Evolutionary conservation across 2,797 vertebrate genomes (phyloP), one percentile per base, ranked within the genome.

Genomic region (Forpus xanthops): DNA sequence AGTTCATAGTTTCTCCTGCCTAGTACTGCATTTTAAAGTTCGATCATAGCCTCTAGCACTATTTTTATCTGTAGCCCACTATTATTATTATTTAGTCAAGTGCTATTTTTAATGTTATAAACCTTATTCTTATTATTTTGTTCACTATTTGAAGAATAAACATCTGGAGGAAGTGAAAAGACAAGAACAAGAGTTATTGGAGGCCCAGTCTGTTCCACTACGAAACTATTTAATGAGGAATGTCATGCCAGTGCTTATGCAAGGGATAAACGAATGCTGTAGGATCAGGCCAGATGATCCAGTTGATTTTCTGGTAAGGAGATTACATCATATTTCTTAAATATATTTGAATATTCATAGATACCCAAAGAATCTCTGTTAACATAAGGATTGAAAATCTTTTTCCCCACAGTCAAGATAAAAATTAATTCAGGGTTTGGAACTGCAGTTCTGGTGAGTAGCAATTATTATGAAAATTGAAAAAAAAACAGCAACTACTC

Each of bases 281-380:
- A 97, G 93, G 55, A 95, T 97, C 50, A 97, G 97, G 28, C 99
- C 99, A 1, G 97, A 98, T 4, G 98, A 99, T 82, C 99, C 99
- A 0, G 94, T 99, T 3, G 98, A 99, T 95, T 99, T 99, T 97
- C 97, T 99, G 99, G 99, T 99, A 97, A 97, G 95, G 20, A 14
- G 37, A 65, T 62, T 25, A 11, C 4, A 4, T 20, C 79, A 74
- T 58, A 39, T 31, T 78, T 67, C 52, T 65, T 42, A 58, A 71
- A 44, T 61, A 42, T 33, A 11, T 91, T 90, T 93, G 27, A 65
- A 60, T 35, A 64, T 49, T 75, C 11, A 53, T 1, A 2, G 61
- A 45, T 20, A 77, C 39, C 4, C 33, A 39, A 37, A 71, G 13
- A 65, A 80, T 25, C n/a, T 90, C 41, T 77, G 9, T 33, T 65